phyloP scores from a whole-genome alignment of 2,888 invertebrate genomes.

The Synergus japonicus region DNA sequence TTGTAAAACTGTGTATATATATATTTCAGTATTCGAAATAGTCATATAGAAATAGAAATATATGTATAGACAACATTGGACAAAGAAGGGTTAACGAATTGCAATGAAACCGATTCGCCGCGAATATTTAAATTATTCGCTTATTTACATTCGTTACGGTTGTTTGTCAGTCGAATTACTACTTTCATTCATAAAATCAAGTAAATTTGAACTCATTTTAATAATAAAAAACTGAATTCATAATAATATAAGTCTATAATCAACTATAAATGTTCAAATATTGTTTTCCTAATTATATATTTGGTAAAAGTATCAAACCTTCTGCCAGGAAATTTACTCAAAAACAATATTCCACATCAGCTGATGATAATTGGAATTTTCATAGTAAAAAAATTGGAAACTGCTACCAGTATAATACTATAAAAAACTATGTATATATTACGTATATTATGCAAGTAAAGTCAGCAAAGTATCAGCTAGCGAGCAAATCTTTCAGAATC shows the following conservation, averaged over 20 bases:
- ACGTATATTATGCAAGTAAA: not conserved
- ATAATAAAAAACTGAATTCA: too few relatives aligned
- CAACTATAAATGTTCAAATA: too few relatives aligned
- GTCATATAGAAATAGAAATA: too few relatives aligned
- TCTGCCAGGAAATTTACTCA: too few relatives aligned
- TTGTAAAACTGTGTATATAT: too few relatives aligned
- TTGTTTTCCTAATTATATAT: too few relatives aligned
- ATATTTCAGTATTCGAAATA: constrained; percentile 19
- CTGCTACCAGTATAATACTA: not conserved
- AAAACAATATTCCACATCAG: not conserved
- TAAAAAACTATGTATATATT: not conserved
- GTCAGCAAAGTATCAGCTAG: not conserved
- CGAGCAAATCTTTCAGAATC: not conserved
- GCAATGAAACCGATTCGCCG: constrained; percentile 2
- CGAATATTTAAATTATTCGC: not conserved
- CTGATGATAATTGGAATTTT: not conserved
- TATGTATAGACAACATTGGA: not conserved
- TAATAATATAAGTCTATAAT: too few relatives aligned
- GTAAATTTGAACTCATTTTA: too few relatives aligned
- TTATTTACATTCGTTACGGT: constrained; percentile 11
- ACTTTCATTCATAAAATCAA: not conserved
- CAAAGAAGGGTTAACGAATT: constrained; percentile 26
- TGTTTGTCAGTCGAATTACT: constrained; percentile 2
- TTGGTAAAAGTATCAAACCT: too few relatives aligned
- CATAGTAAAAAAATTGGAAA: not conserved